A percentile compares a stretch with the other conserved stretches of the same genome.
These are phyloP conservation scores for Ectropis grisescens DNA, from an alignment of 1,140 invertebrate species.

Conservation along the genomic window DNA sequence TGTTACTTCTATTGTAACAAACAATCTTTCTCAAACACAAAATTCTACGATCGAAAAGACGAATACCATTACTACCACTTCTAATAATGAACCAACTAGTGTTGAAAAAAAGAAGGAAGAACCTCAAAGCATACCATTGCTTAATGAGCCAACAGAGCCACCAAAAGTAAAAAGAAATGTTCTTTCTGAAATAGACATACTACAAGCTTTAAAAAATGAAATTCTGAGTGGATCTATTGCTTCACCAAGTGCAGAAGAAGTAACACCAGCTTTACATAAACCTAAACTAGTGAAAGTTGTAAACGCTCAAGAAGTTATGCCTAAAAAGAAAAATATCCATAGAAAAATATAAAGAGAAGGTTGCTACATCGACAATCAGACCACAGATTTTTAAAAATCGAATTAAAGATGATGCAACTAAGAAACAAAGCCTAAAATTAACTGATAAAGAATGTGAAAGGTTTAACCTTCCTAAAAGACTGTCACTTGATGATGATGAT, in stretches of 20 bases:
- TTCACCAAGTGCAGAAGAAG: conserved; percentile 19
- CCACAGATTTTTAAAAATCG: not conserved
- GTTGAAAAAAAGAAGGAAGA: conserved; percentile 8
- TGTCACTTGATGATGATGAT: conserved; percentile 26
- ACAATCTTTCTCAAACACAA: no score
- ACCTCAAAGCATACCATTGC: conserved; percentile 35
- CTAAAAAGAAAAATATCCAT: conserved; percentile 62
- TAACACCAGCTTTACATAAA: conserved; percentile 43
- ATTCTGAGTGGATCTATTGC: conserved; percentile 43
- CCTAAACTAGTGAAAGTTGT: conserved; percentile 54
- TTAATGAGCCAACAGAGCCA: conserved; percentile 22
- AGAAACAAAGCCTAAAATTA: conserved; percentile 56
- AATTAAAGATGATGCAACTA: conserved; percentile 17
- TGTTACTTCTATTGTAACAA: no score
- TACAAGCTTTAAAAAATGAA: conserved; percentile 64
- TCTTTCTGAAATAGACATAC: conserved; percentile 60
- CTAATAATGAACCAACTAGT: no score
- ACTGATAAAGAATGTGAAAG: conserved; percentile 71
- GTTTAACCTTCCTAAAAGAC: conserved; percentile 68
- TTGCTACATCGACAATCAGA: no score
- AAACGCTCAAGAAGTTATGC: conserved; percentile 36
- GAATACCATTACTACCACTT: no score
- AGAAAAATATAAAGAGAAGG: conserved; percentile 63
- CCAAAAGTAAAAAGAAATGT: conserved; percentile 20
- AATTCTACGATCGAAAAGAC: no score